phyloP scores from a whole-genome alignment of 2,113 vertebrate species.

The Pangasianodon hypophthalmus region DNA sequence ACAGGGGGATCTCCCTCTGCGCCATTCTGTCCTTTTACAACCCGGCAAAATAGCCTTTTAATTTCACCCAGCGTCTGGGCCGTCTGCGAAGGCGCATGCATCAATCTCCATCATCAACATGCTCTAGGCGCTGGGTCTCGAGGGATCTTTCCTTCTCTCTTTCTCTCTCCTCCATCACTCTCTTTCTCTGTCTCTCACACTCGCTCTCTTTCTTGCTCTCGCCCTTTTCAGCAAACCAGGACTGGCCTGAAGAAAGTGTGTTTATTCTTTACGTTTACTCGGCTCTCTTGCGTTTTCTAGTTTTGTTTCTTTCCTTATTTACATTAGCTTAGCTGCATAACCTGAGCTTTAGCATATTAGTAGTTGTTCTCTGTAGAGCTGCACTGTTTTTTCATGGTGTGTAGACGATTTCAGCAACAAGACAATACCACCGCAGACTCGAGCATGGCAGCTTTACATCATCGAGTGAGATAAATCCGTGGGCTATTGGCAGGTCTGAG shows the following conservation, averaged over 20 bases:
- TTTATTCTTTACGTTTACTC: neutral
- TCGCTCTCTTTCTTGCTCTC: neutral
- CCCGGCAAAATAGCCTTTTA: constrained; percentile 83
- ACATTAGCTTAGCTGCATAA: neutral
- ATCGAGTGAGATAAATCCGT: constrained; percentile 70
- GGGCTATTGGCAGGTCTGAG: constrained; percentile 78
- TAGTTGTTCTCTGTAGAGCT: neutral
- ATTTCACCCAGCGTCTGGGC: constrained; percentile 76
- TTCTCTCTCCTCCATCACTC: constrained; percentile 37
- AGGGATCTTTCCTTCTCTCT: constrained; percentile 68
- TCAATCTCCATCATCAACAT: constrained; percentile 79
- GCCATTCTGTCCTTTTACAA: constrained; percentile 76
- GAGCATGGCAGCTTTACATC: constrained; percentile 65
- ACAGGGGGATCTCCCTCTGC: constrained; percentile 55
- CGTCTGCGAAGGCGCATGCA: constrained; percentile 74
- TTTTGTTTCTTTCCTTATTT: neutral
- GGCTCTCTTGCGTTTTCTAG: neutral
- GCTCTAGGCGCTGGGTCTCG: constrained; percentile 67
- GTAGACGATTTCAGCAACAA: neutral
- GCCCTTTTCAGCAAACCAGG: neutral
- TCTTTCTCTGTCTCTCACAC: constrained; percentile 38
- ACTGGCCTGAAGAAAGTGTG: constrained; percentile 1
- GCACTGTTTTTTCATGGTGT: neutral
- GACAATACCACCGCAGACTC: constrained; percentile 7
- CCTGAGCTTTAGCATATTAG: neutral